phyloP scores from a whole-genome alignment of 2,113 vertebrate species.

The Ardeotis arabs region DNA sequence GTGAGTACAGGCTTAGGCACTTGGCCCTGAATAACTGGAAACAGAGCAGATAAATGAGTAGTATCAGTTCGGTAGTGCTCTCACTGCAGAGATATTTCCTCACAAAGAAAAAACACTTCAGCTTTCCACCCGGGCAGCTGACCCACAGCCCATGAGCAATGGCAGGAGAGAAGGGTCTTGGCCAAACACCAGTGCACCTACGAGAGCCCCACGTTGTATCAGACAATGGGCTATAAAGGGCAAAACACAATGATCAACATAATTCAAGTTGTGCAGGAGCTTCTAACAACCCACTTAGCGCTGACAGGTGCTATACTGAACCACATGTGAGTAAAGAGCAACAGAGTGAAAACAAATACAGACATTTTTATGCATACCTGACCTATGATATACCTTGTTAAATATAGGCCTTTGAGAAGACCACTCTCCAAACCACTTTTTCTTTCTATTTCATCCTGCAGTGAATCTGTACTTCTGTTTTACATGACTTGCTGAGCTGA shows the following conservation, averaged over 20 bases:
- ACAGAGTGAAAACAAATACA: background rate
- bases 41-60: background rate
- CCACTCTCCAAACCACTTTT: background rate
- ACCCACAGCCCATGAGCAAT: background rate
- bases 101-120: background rate
- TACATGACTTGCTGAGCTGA: background rate
- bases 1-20: background rate
- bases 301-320: background rate
- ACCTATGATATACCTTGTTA: background rate
- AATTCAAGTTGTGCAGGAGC: background rate
- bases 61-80: background rate
- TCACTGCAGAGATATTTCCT: background rate
- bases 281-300: background rate
- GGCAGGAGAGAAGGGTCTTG: background rate
- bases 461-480: background rate
- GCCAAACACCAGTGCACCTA: accelerated
- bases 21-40: background rate
- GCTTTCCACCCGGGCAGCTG: background rate
- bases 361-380: background rate
- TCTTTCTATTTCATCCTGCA: background rate
- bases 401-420: background rate
- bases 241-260: background rate
- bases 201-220: background rate
- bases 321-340: background rate
- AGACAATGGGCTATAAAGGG: background rate